Evolutionary conservation across 2,797 vertebrate genomes (phyloP).

Genomic region (Mycteria americana): DNA sequence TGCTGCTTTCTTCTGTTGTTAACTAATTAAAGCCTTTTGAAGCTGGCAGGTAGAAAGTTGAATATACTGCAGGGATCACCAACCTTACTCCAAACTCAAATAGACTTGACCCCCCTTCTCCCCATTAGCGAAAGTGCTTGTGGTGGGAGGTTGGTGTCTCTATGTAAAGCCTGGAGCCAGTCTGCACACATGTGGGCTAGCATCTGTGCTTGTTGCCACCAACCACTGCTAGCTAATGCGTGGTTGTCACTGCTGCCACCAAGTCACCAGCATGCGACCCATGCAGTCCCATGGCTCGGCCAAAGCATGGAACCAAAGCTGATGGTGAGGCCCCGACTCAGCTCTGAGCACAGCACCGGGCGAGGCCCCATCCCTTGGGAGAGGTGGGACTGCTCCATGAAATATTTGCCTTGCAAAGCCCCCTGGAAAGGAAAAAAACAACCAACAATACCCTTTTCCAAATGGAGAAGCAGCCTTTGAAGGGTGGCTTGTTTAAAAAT

Average conservation of each 20-base stretch:
- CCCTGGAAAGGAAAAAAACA: neutral
- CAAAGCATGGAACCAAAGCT: neutral
- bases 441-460: neutral
- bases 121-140: neutral
- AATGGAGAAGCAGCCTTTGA: neutral
- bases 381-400: neutral
- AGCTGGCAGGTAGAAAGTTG: neutral
- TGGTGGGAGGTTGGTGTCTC: neutral
- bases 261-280: neutral
- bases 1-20: neutral
- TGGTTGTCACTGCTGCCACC: neutral
- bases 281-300: rapidly evolving
- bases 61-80: neutral
- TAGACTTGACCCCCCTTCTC: neutral
- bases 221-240: rapidly evolving
- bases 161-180: neutral
- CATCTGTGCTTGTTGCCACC: neutral
- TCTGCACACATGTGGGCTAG: rapidly evolving
- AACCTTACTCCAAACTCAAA: neutral
- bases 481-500: neutral
- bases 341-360: rapidly evolving
- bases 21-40: neutral
- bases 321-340: rapidly evolving
- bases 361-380: neutral
- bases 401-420: neutral